These are phyloP conservation scores for Andrena bucephala DNA, from an alignment of 2,888 invertebrate species.

Conservation along the genomic window DNA sequence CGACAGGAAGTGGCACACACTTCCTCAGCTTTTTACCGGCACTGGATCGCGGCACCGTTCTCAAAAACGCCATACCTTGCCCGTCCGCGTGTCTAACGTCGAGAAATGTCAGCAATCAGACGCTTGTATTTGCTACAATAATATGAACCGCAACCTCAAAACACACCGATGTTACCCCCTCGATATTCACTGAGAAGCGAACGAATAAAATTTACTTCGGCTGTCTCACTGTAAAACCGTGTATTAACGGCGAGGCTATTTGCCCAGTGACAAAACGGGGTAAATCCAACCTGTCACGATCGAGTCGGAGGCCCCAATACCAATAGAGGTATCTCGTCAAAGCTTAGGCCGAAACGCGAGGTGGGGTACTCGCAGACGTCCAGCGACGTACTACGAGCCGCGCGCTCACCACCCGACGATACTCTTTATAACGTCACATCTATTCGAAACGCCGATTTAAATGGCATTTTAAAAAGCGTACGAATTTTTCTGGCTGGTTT, in stretches of 20 bases:
- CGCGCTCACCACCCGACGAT: conserved; percentile 50
- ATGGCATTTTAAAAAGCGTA: conserved; percentile 24
- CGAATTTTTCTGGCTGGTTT: conserved; percentile 23
- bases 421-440: conserved; percentile 7
- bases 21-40: conserved; percentile 79
- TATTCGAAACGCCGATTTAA: neutral
- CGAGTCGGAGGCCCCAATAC: conserved; percentile 76
- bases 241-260: conserved; percentile 22
- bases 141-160: conserved; percentile 15
- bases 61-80: conserved; percentile 81
- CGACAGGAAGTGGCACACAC: conserved; percentile 73
- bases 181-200: conserved; percentile 42
- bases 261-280: conserved; percentile 57
- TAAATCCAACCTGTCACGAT: conserved; percentile 74
- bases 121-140: conserved; percentile 18
- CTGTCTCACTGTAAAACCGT: conserved; percentile 29
- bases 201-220: neutral
- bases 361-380: conserved; percentile 64
- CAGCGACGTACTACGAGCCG: conserved; percentile 66
- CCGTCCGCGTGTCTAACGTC: conserved; percentile 51
- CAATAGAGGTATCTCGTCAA: conserved; percentile 60
- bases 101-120: conserved; percentile 51
- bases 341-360: conserved; percentile 67
- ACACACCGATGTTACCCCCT: neutral
- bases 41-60: conserved; percentile 80